Conservation (phyloP, 1,140 invertebrate genomes). For the Aphelenchoides besseyi region DNA sequence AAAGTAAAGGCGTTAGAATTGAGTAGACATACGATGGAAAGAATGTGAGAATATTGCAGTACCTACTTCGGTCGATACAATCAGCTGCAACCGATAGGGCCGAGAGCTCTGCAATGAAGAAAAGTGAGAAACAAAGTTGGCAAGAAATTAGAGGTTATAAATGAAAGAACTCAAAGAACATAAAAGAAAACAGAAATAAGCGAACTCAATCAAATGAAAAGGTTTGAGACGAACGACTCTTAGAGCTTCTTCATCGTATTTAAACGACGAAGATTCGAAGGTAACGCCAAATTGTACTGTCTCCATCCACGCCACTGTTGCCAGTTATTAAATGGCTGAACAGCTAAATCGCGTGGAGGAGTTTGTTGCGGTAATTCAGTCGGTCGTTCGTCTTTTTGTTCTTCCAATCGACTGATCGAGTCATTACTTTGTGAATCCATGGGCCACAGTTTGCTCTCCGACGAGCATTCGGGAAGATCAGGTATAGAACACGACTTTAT, state of each 20-base stretch:
- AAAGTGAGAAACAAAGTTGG: conserved; percentile 23
- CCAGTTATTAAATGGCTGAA: conserved; percentile 39
- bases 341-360: not conserved
- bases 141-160: conserved; percentile 7
- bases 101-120: conserved; percentile 20
- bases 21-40: conserved; percentile 42
- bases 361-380: not conserved
- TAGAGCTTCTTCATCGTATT: conserved; percentile 16
- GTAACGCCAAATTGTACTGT: conserved; percentile 25
- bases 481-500: conserved; percentile 35
- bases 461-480: conserved; percentile 24
- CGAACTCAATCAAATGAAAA: not conserved
- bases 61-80: conserved; percentile 44
- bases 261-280: conserved; percentile 20
- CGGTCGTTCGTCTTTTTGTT: not conserved
- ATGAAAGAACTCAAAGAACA: conserved; percentile 29
- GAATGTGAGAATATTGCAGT: conserved; percentile 43
- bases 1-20: conserved; percentile 18
- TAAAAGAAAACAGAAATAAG: conserved; percentile 36
- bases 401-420: not conserved
- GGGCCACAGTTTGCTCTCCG: not conserved
- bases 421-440: conserved; percentile 23
- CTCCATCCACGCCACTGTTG: conserved; percentile 45
- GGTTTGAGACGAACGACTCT: not conserved
- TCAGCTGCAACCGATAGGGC: not conserved